Evolutionary conservation across 2,113 vertebrate genomes (phyloP).

Genomic region (Aldabrachelys gigantea): DNA sequence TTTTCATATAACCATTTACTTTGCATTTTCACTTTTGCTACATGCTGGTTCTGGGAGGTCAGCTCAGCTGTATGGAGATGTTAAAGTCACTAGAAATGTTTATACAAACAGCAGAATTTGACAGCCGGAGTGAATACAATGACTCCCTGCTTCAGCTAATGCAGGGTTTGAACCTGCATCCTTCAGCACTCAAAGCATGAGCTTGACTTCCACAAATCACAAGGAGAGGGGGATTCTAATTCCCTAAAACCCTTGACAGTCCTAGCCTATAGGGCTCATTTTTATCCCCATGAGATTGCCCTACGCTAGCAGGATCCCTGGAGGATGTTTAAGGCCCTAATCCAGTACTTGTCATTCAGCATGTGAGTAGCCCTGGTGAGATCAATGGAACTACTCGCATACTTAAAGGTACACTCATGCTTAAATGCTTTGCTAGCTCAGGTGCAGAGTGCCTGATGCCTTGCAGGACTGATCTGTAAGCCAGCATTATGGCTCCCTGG

Average conservation of each 20-base stretch:
- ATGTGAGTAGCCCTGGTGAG: not conserved
- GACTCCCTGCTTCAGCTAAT: not conserved
- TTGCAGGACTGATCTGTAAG: not conserved
- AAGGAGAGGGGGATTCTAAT: not conserved
- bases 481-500: not conserved
- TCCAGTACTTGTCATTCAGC: not conserved
- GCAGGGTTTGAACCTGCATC: not conserved
- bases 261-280: not conserved
- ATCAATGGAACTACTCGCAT: not conserved
- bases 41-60: not conserved
- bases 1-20: not conserved
- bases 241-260: not conserved
- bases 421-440: not conserved
- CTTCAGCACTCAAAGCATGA: not conserved
- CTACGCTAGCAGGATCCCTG: rapidly evolving
- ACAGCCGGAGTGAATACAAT: not conserved
- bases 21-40: not conserved
- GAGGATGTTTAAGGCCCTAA: not conserved
- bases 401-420: not conserved
- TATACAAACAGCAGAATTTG: rapidly evolving
- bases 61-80: not conserved
- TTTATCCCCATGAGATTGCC: rapidly evolving
- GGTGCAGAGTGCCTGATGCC: not conserved
- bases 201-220: not conserved
- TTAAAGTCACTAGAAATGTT: not conserved